phyloP scores from a whole-genome alignment of 2,113 vertebrate genomes.

The Grammomys dolichurus region DNA sequence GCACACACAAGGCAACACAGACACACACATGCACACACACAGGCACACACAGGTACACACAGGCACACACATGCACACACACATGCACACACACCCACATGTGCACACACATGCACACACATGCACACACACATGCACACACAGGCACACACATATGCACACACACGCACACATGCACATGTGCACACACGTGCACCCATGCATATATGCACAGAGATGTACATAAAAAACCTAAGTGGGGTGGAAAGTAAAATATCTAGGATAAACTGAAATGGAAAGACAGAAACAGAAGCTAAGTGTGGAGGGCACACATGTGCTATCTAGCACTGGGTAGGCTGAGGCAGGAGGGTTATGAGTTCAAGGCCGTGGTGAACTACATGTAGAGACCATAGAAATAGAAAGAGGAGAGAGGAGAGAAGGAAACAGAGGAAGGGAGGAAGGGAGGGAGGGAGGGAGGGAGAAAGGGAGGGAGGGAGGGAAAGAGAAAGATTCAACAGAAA shows the following conservation, averaged over 20 bases:
- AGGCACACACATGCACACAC: neutral
- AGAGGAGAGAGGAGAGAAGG: neutral
- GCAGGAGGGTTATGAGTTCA: neutral
- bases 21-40: too few species aligned
- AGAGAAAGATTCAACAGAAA: neutral
- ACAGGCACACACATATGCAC: neutral
- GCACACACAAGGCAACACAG: neutral
- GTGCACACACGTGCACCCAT: too few species aligned
- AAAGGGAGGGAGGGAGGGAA: accelerated
- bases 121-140: neutral
- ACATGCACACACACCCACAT: neutral
- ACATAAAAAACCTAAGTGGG: neutral
- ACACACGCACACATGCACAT: neutral
- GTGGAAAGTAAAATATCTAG: neutral
- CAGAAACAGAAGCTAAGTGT: neutral
- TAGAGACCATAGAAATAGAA: neutral
- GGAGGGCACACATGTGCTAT: neutral
- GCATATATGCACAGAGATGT: neutral
- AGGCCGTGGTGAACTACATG: neutral
- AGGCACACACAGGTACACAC: neutral
- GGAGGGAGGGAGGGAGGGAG: neutral
- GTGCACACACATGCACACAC: neutral
- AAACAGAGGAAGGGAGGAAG: accelerated
- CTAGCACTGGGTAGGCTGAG: neutral
- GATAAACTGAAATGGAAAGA: neutral